Conservation (phyloP, 2,888 invertebrate genomes). For the Drosophila hamatofila region DNA sequence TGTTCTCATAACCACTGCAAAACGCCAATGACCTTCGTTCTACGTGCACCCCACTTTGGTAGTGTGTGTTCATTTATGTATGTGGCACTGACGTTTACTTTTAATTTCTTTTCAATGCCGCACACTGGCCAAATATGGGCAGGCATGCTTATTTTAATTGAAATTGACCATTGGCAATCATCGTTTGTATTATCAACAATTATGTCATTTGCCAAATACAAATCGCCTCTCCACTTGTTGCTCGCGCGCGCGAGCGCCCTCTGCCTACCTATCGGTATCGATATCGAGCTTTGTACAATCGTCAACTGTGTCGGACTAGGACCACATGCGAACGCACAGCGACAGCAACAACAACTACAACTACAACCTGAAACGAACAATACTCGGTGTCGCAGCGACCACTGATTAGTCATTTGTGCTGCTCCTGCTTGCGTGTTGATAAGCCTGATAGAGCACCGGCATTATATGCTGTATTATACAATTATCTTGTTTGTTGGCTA, state of each 20-base stretch:
- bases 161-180: conserved; percentile 63
- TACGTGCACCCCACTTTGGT: conserved; percentile 45
- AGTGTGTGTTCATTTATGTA: conserved; percentile 47
- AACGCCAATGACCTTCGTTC: conserved; percentile 64
- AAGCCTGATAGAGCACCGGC: conserved; percentile 75
- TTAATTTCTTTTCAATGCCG: conserved; percentile 84
- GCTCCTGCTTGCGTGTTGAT: conserved; percentile 67
- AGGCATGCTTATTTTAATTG: conserved; percentile 57
- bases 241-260: conserved; percentile 21
- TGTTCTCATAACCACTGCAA: conserved; percentile 46
- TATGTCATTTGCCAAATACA: conserved; percentile 67
- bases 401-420: conserved; percentile 60
- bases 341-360: conserved; percentile 10
- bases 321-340: conserved; percentile 23
- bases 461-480: conserved; percentile 67
- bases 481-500: conserved; percentile 55
- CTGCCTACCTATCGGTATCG: conserved; percentile 44
- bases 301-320: conserved; percentile 32
- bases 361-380: conserved; percentile 24
- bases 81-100: conserved; percentile 75
- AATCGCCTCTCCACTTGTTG: conserved; percentile 46
- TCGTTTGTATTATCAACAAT: conserved; percentile 67
- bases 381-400: conserved; percentile 16
- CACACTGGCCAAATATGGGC: conserved; percentile 71
- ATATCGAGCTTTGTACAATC: conserved; percentile 34